phyloP scores from a whole-genome alignment of 2,888 invertebrate species.

The Cephus sareptanus region DNA sequence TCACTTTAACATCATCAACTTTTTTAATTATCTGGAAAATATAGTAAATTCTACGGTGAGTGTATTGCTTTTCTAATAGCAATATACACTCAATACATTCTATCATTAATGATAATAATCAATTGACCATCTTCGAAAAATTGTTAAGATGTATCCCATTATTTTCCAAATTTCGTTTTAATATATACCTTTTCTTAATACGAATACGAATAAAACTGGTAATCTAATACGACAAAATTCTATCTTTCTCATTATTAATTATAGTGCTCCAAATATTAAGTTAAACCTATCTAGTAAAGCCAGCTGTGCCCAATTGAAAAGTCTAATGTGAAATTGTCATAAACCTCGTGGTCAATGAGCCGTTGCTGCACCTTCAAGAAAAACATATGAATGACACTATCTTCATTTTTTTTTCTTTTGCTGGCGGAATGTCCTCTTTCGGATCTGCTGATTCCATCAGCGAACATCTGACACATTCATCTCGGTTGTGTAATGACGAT shows the following conservation, averaged over 20 bases:
- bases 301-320: not conserved
- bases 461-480: constrained; percentile 36
- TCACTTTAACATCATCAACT: constrained; percentile 10
- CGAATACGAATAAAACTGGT: not conserved
- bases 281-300: not conserved
- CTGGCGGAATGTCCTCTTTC: constrained; percentile 11
- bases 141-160: not conserved
- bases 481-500: constrained; percentile 18
- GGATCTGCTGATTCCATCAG: constrained; percentile 41
- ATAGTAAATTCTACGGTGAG: not conserved
- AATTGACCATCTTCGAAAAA: not conserved
- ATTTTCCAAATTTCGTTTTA: constrained; percentile 4
- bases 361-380: not conserved
- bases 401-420: not conserved
- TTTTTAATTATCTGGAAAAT: not conserved
- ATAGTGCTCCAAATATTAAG: not conserved
- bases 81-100: not conserved
- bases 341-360: not conserved
- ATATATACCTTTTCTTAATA: constrained; percentile 1
- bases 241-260: not conserved
- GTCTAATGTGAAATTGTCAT: not conserved
- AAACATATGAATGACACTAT: not conserved
- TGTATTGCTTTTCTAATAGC: not conserved
- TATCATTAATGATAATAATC: not conserved
- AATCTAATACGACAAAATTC: not conserved